These are phyloP conservation scores for Bombus waltoni DNA, from an alignment of 1,140 invertebrate genomes.

Conservation along the genomic window DNA sequence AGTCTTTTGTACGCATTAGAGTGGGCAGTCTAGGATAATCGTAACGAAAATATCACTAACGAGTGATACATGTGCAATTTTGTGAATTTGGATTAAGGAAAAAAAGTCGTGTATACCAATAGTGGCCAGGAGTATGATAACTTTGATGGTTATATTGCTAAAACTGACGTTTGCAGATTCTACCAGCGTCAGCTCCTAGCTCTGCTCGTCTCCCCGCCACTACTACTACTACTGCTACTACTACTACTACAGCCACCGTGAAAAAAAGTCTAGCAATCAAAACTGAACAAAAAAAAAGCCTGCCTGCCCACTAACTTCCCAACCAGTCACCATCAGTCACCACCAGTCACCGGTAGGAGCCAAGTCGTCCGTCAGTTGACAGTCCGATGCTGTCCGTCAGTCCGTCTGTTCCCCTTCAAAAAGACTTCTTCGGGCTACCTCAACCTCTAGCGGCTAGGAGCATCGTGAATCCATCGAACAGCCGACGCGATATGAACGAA, in stretches of 20 bases:
- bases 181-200: slow-evolving; percentile 82
- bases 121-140: slow-evolving; percentile 73
- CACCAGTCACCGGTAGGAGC: slow-evolving; percentile 80
- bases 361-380: slow-evolving; percentile 79
- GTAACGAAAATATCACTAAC: slow-evolving; percentile 51
- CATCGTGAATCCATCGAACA: slow-evolving; percentile 77
- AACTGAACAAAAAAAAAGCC: slow-evolving; percentile 79
- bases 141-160: slow-evolving; percentile 79
- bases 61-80: slow-evolving; percentile 44
- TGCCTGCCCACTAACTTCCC: slow-evolving; percentile 83
- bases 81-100: slow-evolving; percentile 49
- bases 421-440: slow-evolving; percentile 75
- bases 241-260: slow-evolving; percentile 79
- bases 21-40: slow-evolving; percentile 79
- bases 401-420: slow-evolving; percentile 79
- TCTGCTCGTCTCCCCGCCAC: slow-evolving; percentile 82
- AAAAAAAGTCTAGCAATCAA: slow-evolving; percentile 79
- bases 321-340: slow-evolving; percentile 83
- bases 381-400: slow-evolving; percentile 78
- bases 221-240: slow-evolving; percentile 81
- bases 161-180: slow-evolving; percentile 83
- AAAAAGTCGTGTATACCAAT: slow-evolving; percentile 55
- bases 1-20: slow-evolving; percentile 71
- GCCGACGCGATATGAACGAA: slow-evolving; percentile 77
- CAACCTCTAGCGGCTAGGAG: slow-evolving; percentile 77